These are phyloP conservation scores for Campoplex nolae DNA, from an alignment of 2,888 invertebrate genomes.

Conservation along the genomic window DNA sequence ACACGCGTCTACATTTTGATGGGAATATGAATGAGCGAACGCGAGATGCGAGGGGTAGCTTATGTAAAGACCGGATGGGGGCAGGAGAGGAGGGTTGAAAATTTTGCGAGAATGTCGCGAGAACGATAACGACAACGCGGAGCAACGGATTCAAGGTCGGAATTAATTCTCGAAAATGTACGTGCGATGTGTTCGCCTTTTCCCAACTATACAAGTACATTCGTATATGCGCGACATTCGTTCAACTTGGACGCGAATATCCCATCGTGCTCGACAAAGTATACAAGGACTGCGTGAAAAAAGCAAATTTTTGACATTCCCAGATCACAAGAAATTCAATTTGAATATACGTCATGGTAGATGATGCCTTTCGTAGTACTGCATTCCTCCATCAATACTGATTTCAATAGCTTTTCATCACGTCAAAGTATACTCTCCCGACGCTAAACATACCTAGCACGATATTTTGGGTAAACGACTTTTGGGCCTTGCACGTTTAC, in stretches of 20 bases:
- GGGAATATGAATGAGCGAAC: constrained; percentile 58
- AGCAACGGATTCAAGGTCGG: constrained; percentile 60
- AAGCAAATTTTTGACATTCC: too few relatives aligned
- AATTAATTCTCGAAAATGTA: constrained; percentile 58
- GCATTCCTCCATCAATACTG: too few relatives aligned
- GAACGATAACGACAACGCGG: constrained; percentile 53
- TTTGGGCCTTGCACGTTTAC: too few relatives aligned
- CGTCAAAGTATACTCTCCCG: too few relatives aligned
- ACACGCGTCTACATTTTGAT: constrained; percentile 49
- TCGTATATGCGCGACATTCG: constrained; percentile 17
- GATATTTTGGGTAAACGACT: too few relatives aligned
- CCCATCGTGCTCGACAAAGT: constrained; percentile 18
- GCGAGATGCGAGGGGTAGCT: constrained; percentile 19
- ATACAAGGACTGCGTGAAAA: background rate
- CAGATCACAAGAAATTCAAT: too few relatives aligned
- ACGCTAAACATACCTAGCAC: too few relatives aligned
- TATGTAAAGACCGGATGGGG: background rate
- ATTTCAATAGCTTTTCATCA: too few relatives aligned
- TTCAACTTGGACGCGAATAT: constrained; percentile 42
- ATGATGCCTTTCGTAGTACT: too few relatives aligned
- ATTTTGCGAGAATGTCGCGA: constrained; percentile 42
- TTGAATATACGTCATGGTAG: too few relatives aligned
- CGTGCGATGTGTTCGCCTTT: constrained; percentile 56
- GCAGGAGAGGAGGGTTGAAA: background rate
- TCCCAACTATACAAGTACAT: background rate